phyloP scores from a whole-genome alignment of 2,113 vertebrate species.

The Gopherus evgoodei region DNA sequence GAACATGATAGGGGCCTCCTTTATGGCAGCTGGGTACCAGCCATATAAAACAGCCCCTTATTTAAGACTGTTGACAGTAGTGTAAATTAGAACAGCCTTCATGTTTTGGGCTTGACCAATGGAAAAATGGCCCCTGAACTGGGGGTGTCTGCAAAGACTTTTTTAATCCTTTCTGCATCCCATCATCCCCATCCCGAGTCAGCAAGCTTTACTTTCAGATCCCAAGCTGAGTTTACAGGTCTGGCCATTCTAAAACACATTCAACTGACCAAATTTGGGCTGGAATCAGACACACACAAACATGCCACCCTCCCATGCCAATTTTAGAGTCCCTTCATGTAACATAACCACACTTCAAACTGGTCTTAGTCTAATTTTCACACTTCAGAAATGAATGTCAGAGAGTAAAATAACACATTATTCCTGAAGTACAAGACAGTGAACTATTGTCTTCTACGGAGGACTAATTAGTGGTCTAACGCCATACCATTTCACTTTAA shows the following conservation, averaged over 20 bases:
- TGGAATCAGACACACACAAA: neutral
- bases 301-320: neutral
- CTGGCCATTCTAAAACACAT: neutral
- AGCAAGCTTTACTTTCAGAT: neutral
- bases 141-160: neutral
- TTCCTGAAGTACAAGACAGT: neutral
- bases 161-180: neutral
- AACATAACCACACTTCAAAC: neutral
- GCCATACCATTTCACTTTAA: neutral
- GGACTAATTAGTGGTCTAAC: neutral
- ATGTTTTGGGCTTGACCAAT: neutral
- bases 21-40: neutral
- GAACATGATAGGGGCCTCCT: neutral
- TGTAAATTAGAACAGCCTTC: neutral
- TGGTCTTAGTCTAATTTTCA: neutral
- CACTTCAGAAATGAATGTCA: neutral
- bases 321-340: accelerated
- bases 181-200: neutral
- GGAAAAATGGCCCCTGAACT: neutral
- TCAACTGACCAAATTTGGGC: neutral
- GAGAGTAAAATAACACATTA: neutral
- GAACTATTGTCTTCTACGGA: neutral
- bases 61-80: neutral
- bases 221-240: neutral
- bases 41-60: accelerated